Percentiles rank a stretch among this genome's conserved stretches.
Evolutionary conservation across 2,888 invertebrate genomes (phyloP).

Genomic region (Furcula furcula): DNA sequence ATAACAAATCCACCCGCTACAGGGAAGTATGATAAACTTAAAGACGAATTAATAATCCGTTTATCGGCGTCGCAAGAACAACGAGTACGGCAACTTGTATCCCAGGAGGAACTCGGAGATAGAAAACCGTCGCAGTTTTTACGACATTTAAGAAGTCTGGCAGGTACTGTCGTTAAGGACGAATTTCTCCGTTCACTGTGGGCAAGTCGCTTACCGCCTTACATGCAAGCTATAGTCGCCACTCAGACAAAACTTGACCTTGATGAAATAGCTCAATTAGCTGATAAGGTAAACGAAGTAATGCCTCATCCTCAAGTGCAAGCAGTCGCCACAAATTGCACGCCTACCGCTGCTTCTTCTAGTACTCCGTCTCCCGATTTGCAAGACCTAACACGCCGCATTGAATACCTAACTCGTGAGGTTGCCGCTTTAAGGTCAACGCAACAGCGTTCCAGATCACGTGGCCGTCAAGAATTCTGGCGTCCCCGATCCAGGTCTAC

Average conservation of each 20-base stretch:
- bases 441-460: not conserved
- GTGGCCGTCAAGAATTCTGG: not conserved
- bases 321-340: not conserved
- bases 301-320: no score
- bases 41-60: slow-evolving; percentile 14
- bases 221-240: slow-evolving; percentile 8
- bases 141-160: slow-evolving; percentile 13
- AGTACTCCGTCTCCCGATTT: not conserved
- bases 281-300: slow-evolving; percentile 11
- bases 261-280: slow-evolving; percentile 8
- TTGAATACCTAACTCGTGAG: not conserved
- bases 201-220: slow-evolving; percentile 11
- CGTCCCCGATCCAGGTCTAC: slow-evolving; percentile 9
- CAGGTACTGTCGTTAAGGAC: slow-evolving; percentile 10
- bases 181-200: slow-evolving; percentile 15
- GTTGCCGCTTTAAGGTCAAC: not conserved
- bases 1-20: not conserved
- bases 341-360: not conserved
- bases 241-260: slow-evolving; percentile 3
- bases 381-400: not conserved
- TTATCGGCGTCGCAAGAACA: slow-evolving; percentile 13
- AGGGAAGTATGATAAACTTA: slow-evolving; percentile 13
- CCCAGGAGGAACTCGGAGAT: slow-evolving; percentile 21
- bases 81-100: slow-evolving; percentile 17
- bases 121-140: slow-evolving; percentile 22